Evolutionary conservation across 2,113 vertebrate species (phyloP).

Genomic region (Heterocephalus glaber): DNA sequence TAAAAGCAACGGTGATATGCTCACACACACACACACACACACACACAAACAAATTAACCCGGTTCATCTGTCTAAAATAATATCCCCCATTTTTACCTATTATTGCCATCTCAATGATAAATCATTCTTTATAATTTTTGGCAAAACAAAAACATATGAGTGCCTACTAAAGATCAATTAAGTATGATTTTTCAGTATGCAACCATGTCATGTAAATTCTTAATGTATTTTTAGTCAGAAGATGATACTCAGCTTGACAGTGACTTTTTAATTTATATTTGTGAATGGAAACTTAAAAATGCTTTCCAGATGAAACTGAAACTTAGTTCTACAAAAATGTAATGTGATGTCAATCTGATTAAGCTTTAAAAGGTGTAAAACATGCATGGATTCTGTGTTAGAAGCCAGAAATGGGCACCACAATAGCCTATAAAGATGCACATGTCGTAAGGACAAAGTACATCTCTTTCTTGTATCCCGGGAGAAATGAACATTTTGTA

Average conservation of each 20-base stretch:
- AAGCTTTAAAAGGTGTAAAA: neutral
- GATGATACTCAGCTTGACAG: neutral
- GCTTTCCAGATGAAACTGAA: neutral
- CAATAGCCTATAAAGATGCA: neutral
- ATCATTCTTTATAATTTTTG: slow-evolving; percentile 9
- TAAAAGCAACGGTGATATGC: slow-evolving; percentile 51
- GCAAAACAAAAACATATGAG: slow-evolving; percentile 15
- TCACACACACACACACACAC: slow-evolving; percentile 46
- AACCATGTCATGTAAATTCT: neutral
- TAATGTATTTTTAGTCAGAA: neutral
- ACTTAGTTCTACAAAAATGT: neutral
- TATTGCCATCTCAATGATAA: neutral
- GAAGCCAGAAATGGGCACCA: neutral
- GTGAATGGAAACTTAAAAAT: neutral
- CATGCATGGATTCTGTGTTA: neutral
- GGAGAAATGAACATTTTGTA: neutral
- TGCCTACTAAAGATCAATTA: slow-evolving; percentile 4
- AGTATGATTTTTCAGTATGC: neutral
- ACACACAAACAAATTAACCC: neutral
- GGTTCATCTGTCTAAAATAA: slow-evolving; percentile 38
- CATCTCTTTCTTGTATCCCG: neutral
- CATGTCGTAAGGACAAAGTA: no score
- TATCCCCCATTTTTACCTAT: slow-evolving; percentile 27
- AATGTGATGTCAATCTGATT: neutral
- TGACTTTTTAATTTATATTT: neutral